Base-by-base conservation (phyloP, 2,113 vertebrate species). In the Dromas ardeola region DNA sequence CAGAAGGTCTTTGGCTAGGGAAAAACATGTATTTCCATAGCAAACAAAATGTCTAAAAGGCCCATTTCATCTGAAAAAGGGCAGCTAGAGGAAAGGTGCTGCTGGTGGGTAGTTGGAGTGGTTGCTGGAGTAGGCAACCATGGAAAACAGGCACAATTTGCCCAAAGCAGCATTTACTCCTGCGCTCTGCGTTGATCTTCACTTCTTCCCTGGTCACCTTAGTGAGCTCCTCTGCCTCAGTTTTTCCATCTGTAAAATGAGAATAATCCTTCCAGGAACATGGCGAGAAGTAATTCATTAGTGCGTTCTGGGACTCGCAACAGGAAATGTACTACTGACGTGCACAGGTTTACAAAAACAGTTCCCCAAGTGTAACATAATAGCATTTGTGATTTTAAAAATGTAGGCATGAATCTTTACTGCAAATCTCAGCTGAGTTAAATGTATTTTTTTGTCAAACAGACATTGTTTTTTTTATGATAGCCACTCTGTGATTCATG, bases 401-500 rank as follows among this genome's bases (percentile, higher is more conserved):
- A 87, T 70, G 53, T 82, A 62, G 84, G 30, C 84, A 94, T 88
- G 93, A 91, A 91, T 91, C 91, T 89, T 91, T 88, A 66, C 53
- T 91, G 81, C 47, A 95, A 95, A 94, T 94, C 89, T 97, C 93
- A 90, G 66, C 78, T 95, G 84, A 95, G 66, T 85, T 87, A 87
- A 91, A 87, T 77, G 70, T 47, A 92, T 92, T 81, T 81, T 92
- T 97, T 95, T 94, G 77, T 93, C 95, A 94, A 85, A 70, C 36
- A 92, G 92, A 90, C 40, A 40, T 67, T 72, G 55, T 81, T 92
- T 81, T 93, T 96, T 97, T 97, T 79, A 56, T 92, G 71, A 94
- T 97, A 96, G 70, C 92, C 89, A 73, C 29, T 22, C 65, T 86
- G 61, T 97, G 93, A 97, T 96, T 97, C 97, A 98, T 96, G 94